Conservation (phyloP, 1,140 invertebrate species). For the Stratiolaelaps scimitus region DNA sequence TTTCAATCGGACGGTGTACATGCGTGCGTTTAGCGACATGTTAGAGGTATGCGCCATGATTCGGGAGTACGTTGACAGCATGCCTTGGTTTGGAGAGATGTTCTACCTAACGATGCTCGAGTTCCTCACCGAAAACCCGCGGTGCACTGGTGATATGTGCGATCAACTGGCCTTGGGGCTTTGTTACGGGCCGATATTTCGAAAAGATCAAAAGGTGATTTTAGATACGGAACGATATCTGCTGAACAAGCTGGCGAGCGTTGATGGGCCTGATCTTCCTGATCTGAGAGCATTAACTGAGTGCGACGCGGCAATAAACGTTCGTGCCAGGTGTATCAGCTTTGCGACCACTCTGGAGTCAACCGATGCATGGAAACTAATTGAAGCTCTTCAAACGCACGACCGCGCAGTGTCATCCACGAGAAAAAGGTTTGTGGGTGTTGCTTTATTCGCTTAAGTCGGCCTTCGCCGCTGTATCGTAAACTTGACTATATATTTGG, state of each 20-base stretch:
- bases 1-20: background rate
- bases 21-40: too few relatives aligned
- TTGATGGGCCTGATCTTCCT: background rate
- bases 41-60: background rate
- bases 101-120: background rate
- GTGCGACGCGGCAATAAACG: background rate
- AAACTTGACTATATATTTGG: too few relatives aligned
- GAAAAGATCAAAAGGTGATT: constrained; percentile 13
- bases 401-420: constrained; percentile 3
- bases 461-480: too few relatives aligned
- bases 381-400: background rate
- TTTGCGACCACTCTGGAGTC: background rate
- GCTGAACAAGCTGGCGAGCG: background rate
- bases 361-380: background rate
- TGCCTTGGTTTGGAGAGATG: constrained; percentile 12
- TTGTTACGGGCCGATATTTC: constrained; percentile 14
- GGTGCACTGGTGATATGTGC: background rate
- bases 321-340: constrained; percentile 4
- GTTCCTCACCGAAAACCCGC: background rate
- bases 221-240: background rate
- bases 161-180: background rate
- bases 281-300: background rate
- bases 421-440: background rate
- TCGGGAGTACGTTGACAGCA: background rate
- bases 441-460: too few relatives aligned